Conservation (phyloP, 1,140 invertebrate genomes). For the Diachasmimorpha longicaudata region DNA sequence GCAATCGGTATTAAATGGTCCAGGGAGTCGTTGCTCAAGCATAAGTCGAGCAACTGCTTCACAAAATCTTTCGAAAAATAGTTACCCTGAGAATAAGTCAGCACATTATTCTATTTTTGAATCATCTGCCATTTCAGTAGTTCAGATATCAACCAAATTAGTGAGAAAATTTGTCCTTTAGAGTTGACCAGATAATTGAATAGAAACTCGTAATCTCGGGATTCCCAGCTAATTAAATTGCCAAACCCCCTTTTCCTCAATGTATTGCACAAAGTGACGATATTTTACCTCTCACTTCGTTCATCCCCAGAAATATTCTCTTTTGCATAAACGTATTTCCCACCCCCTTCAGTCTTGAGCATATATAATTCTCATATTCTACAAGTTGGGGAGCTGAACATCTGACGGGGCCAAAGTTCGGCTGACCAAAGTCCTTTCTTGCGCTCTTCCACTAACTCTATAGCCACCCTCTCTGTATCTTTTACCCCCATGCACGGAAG, state of each 20-base stretch:
- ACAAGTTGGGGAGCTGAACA: constrained; percentile 2
- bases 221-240: too few relatives aligned
- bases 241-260: too few relatives aligned
- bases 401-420: not conserved
- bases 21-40: not conserved
- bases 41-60: not conserved
- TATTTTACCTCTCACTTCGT: not conserved
- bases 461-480: not conserved
- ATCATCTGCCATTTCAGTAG: too few relatives aligned
- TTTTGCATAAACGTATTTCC: not conserved
- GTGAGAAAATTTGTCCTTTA: too few relatives aligned
- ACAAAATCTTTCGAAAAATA: not conserved
- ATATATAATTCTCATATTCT: constrained; percentile 8
- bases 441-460: not conserved
- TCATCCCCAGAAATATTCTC: not conserved
- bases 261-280: too few relatives aligned
- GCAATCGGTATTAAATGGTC: constrained; percentile 20
- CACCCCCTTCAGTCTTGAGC: not conserved
- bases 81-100: too few relatives aligned
- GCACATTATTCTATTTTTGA: too few relatives aligned
- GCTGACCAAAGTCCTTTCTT: constrained; percentile 29
- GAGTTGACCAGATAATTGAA: too few relatives aligned
- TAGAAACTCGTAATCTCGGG: too few relatives aligned
- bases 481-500: not conserved
- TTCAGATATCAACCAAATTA: too few relatives aligned